A percentile compares a stretch with the other conserved stretches of the same genome.
Conservation (phyloP, 1,140 invertebrate species). For the Eriocheir sinensis region DNA sequence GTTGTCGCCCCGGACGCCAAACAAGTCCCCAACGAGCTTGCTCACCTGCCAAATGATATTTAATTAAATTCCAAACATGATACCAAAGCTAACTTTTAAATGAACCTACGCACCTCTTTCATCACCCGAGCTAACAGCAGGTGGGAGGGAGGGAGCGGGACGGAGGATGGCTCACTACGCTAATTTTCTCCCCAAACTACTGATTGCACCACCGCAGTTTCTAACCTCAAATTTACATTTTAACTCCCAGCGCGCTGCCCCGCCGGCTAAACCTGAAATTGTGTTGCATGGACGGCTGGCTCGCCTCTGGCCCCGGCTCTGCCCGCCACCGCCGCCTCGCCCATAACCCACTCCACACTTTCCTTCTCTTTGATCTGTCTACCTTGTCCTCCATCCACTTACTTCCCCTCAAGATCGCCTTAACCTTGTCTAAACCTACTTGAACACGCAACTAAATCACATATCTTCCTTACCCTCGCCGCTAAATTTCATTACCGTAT, state of each 20-base stretch:
- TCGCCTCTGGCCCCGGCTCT: not conserved
- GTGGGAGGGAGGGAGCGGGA: not conserved
- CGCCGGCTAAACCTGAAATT: not conserved
- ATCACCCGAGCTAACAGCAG: not conserved
- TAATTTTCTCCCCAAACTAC: not conserved
- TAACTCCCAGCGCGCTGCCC: not conserved
- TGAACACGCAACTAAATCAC: no score
- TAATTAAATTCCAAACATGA: not conserved
- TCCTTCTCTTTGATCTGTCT: no score
- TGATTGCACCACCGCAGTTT: not conserved
- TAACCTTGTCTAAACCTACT: no score
- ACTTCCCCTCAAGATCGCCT: no score
- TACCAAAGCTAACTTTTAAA: not conserved
- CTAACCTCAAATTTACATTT: constrained; percentile 7
- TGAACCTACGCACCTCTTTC: not conserved
- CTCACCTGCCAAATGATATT: not conserved
- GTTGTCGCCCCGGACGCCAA: no score
- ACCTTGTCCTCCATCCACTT: no score
- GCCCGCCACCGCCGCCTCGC: not conserved
- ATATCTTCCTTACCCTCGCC: no score
- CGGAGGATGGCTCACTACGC: not conserved
- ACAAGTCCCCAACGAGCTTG: not conserved
- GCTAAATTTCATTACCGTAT: no score
- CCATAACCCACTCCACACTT: no score
- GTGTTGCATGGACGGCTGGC: not conserved